Base-by-base conservation (phyloP, 2,888 invertebrate genomes). In the Loripinus fragilis region DNA sequence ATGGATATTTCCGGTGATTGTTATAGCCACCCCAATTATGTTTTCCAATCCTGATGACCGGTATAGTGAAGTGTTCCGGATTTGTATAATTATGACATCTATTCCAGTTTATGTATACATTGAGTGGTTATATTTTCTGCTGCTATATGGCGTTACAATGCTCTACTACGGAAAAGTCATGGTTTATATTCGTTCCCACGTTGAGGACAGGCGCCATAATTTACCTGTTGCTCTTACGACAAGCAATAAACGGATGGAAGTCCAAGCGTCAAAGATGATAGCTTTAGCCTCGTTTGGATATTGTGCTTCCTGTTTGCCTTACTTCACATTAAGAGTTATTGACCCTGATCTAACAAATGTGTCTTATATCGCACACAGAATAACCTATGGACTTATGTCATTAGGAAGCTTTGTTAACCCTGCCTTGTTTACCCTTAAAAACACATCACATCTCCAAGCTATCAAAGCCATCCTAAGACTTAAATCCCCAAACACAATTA, bases 11-110 rank as follows among this genome's bases (percentile, higher is more conserved):
- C 60, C 60, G 3, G 60, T 60, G 25, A 2, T 60, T 8, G 28
- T 60, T 20, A 60, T 60, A 30, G 30, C 60, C 20, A 60, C 33
- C 1, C 60, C 60, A 2, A 60, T 60, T 15, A 33, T 30, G 7
- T 60, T 60, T 60, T 60, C 60, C 17, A 60, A 60, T 33, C 60
- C 60, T 30, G 60, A 60, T 33, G 33, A 33, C 33, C 60, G 60
- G 33, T 60, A 33, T 33, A 60, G 60, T 60, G 8, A 2, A 1
- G 60, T 60, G 2, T 60, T 60, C 60, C 7, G 60, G 17, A 60
- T 60, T 33, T 60, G 60, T 33, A 28, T 33, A 17, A 33, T 60
- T 17, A 17, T 2, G 8, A 60, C 60, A 1, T 17, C 25, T 28
- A 30, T n/a, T n/a, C 60, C 60, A 5, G 33, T 60, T 33, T 60